Evolutionary conservation across 2,888 invertebrate genomes (phyloP).

Genomic region (Apoda limacodes): DNA sequence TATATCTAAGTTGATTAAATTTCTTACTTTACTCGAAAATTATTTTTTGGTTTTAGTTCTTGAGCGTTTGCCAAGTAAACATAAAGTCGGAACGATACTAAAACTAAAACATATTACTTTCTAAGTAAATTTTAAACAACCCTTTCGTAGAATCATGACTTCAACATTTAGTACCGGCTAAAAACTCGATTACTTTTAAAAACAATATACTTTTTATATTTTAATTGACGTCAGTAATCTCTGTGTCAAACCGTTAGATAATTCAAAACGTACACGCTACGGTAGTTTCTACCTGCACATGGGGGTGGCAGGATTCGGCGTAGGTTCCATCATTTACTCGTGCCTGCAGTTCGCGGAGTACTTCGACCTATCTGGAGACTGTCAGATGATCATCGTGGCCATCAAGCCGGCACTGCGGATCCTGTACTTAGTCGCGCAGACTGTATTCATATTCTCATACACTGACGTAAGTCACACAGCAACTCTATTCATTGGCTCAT

Average conservation of each 20-base stretch:
- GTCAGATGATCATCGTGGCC: conserved; percentile 71
- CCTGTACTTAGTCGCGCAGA: conserved; percentile 75
- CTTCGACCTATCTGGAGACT: conserved; percentile 74
- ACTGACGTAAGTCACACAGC: conserved; percentile 72
- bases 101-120: too few relatives aligned
- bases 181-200: conserved; percentile 1
- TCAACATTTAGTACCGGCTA: too few relatives aligned
- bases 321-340: conserved; percentile 79
- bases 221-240: too few relatives aligned
- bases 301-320: conserved; percentile 75
- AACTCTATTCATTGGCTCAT: too few relatives aligned
- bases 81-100: too few relatives aligned
- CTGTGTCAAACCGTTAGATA: conserved; percentile 32
- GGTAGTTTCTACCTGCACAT: conserved; percentile 74
- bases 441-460: conserved; percentile 79
- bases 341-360: conserved; percentile 77
- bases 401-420: conserved; percentile 73
- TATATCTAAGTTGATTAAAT: too few relatives aligned
- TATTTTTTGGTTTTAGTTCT: too few relatives aligned
- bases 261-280: conserved; percentile 48
- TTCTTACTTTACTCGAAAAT: too few relatives aligned
- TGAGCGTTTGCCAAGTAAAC: too few relatives aligned
- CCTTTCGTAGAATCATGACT: too few relatives aligned
- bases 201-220: not conserved
- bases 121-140: too few relatives aligned